Conservation (phyloP, 2,888 invertebrate genomes). For the Neelides folsomi region DNA sequence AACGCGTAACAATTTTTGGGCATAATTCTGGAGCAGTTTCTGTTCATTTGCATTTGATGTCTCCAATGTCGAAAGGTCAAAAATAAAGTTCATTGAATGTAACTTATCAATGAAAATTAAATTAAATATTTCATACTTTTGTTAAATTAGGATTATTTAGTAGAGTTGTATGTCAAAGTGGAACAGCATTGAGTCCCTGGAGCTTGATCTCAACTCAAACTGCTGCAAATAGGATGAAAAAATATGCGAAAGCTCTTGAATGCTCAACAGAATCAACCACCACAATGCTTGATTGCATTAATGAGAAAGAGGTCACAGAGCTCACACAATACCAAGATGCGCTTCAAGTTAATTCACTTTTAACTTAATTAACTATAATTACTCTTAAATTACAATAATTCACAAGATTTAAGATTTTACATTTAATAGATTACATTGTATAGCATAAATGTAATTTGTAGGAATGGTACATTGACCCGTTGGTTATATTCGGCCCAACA, state of each 20-base stretch:
- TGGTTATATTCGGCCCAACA: too few species aligned
- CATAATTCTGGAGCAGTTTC: slow-evolving; percentile 2
- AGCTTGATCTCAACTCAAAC: neutral
- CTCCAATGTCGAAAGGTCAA: neutral
- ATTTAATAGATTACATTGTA: too few species aligned
- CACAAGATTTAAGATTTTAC: too few species aligned
- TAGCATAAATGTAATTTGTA: too few species aligned
- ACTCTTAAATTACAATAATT: too few species aligned
- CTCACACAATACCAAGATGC: neutral
- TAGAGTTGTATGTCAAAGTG: neutral
- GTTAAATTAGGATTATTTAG: neutral
- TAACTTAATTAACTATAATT: too few species aligned
- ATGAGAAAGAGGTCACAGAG: neutral
- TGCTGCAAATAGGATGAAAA: neutral
- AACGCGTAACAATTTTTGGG: slow-evolving; percentile 1
- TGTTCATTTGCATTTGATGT: slow-evolving; percentile 8
- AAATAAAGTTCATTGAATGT: too few species aligned
- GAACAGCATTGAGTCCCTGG: neutral
- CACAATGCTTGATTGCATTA: neutral
- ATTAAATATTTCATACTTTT: too few species aligned
- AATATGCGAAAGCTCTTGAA: neutral
- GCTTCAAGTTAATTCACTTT: too few species aligned
- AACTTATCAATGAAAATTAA: too few species aligned
- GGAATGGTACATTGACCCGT: too few species aligned
- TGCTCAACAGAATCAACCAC: neutral